Percentiles rank a stretch among this genome's conserved stretches.
phyloP scores from a whole-genome alignment of 2,888 invertebrate species.

The Spodoptera exigua region DNA sequence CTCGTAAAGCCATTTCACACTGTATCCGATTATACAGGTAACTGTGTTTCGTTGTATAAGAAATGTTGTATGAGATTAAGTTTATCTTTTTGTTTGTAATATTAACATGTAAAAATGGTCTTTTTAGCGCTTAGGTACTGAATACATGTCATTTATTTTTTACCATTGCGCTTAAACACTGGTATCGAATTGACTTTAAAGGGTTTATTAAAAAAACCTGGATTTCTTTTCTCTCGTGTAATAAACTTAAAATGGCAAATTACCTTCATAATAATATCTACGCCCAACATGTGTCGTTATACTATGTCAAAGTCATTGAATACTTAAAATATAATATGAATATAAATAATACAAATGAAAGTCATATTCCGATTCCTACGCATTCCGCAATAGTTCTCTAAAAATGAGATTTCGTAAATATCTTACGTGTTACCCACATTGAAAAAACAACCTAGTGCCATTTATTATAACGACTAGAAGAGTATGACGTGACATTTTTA shows the following conservation, averaged over 20 bases:
- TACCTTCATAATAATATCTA: too few species aligned
- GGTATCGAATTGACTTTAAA: too few species aligned
- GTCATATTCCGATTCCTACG: slow-evolving; percentile 33
- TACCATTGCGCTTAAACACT: too few species aligned
- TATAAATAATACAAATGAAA: slow-evolving; percentile 25
- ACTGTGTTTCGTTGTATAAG: slow-evolving; percentile 27
- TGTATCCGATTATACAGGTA: slow-evolving; percentile 50
- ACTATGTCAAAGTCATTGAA: background rate
- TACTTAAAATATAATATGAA: slow-evolving; percentile 12
- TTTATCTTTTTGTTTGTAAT: too few species aligned
- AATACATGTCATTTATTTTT: too few species aligned
- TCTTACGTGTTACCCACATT: slow-evolving; percentile 14
- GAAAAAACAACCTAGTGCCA: slow-evolving; percentile 15
- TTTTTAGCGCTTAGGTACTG: too few species aligned
- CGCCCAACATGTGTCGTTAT: too few species aligned
- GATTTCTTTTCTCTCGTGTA: too few species aligned
- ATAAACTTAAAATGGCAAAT: too few species aligned
- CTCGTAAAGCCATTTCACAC: slow-evolving; percentile 45
- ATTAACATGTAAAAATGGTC: too few species aligned
- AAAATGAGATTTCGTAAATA: slow-evolving; percentile 41
- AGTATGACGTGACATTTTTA: slow-evolving; percentile 13
- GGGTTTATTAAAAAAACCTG: too few species aligned
- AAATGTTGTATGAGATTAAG: too few species aligned
- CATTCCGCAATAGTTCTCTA: slow-evolving; percentile 23
- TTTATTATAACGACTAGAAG: slow-evolving; percentile 17